These are phyloP conservation scores for Brenthis ino DNA, from an alignment of 2,888 invertebrate species.

Conservation along the genomic window DNA sequence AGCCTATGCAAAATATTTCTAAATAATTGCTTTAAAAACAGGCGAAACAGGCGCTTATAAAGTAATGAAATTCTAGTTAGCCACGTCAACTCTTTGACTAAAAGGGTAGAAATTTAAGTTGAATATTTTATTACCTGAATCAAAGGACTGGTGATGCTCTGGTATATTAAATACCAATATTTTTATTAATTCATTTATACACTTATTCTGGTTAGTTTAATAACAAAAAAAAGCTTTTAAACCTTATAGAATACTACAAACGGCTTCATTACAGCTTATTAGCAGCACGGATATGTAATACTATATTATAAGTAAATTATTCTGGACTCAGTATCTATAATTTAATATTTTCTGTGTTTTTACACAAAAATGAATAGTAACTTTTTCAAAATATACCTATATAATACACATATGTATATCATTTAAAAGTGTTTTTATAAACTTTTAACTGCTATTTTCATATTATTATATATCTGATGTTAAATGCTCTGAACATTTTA, in stretches of 20 bases:
- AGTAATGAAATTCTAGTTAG: slow-evolving; percentile 30
- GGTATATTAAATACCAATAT: background rate
- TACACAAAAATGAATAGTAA: no score
- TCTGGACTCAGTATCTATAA: no score
- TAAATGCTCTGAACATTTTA: no score
- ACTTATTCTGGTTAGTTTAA: background rate
- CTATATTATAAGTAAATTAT: no score
- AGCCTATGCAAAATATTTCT: background rate
- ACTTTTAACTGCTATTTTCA: no score
- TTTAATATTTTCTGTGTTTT: no score
- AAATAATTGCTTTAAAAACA: slow-evolving; percentile 6
- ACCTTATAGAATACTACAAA: background rate
- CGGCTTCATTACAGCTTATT: background rate
- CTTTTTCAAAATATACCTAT: no score
- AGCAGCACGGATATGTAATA: no score
- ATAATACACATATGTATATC: no score
- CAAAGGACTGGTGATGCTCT: slow-evolving; percentile 2
- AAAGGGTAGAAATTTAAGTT: slow-evolving; percentile 29
- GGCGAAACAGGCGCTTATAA: slow-evolving; percentile 7
- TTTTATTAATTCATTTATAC: background rate
- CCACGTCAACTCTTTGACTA: slow-evolving; percentile 23
- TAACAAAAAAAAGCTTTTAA: background rate
- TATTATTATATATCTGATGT: no score
- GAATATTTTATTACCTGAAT: slow-evolving; percentile 29
- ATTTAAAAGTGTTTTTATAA: no score